Base-by-base conservation (phyloP, 1,140 invertebrate species). In the Zaprionus ghesquierei region DNA sequence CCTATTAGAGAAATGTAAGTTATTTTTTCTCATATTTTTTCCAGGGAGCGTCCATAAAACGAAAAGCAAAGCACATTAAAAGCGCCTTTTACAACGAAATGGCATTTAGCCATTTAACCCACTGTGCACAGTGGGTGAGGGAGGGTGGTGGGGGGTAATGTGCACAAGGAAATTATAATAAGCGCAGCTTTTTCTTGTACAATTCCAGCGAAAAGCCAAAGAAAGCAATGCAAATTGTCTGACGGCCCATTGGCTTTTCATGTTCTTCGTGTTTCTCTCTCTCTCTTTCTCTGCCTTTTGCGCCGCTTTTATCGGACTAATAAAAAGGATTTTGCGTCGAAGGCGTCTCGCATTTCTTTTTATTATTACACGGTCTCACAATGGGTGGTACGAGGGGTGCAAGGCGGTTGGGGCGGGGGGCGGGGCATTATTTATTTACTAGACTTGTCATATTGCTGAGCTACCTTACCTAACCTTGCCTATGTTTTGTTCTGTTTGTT, bases 241-340 rank as follows among this genome's bases (percentile, higher is more conserved):
- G 58, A 23, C 49, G 35, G 55, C 44, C 44, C 54, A 65, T 72
- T 64, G 61, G 51, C 51, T 66, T 77, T 69, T 64, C 55, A 38
- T 71, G 56, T 68, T 56, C 15, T 61, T 15, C 15, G 15, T 41
- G 35, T 41, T 38, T n/a, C n/a, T 38, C 13, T 2, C 27, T 27
- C 27, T 29, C 5, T 41, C 5, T 41, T 15, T 41, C 35, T 41
- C n/a, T 15, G 13, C 15, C 35, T 61, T 44, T 13, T 33, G n/a
- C 20, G 22, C 33, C 46, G 62, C 76, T 64, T 87, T 89, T 89
- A 89, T 89, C 84, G 80, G 66, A 77, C 85, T 80, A 89, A 89
- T 89, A 89, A 89, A 87, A 89, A 89, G 84, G 84, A 89, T 89
- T 89, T 89, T 89, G n/a, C 77, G 62, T 70, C 64, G 85, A 81